phyloP scores from a whole-genome alignment of 2,797 vertebrate species.

The Tapirus indicus region DNA sequence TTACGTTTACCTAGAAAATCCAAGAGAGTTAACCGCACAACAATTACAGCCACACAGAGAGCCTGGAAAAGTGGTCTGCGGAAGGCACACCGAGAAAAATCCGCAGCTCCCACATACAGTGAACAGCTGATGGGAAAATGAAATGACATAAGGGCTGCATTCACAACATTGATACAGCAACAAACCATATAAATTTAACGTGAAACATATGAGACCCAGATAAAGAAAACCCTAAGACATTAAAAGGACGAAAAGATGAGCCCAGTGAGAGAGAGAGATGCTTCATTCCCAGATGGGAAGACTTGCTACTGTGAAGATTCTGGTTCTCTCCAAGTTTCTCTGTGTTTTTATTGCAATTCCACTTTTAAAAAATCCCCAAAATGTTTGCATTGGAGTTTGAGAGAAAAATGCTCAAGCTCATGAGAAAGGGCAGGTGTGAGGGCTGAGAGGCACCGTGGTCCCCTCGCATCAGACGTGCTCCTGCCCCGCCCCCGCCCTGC shows the following conservation, averaged over 20 bases:
- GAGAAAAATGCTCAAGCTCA: not conserved
- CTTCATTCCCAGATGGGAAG: not conserved
- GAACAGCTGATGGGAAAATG: not conserved
- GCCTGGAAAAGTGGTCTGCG: not conserved
- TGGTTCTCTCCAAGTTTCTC: not conserved
- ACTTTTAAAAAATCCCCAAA: not conserved
- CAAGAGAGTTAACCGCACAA: not conserved
- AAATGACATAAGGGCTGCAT: not conserved
- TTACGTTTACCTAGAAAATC: conserved; percentile 47
- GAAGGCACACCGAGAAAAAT: not conserved
- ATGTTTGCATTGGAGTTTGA: not conserved
- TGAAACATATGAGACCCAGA: not conserved
- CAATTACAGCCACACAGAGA: not conserved
- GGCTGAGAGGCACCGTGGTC: accelerated
- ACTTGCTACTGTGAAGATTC: not conserved
- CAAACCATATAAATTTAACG: not conserved
- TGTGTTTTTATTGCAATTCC: not conserved
- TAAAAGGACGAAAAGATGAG: not conserved
- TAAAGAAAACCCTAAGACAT: not conserved
- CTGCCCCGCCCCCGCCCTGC: not conserved
- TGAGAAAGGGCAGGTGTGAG: not conserved
- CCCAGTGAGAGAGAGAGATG: not conserved
- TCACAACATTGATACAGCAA: not conserved
- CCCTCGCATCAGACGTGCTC: accelerated
- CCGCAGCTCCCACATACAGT: not conserved